Conservation (phyloP, 2,113 vertebrate genomes). For the Vimba vimba region DNA sequence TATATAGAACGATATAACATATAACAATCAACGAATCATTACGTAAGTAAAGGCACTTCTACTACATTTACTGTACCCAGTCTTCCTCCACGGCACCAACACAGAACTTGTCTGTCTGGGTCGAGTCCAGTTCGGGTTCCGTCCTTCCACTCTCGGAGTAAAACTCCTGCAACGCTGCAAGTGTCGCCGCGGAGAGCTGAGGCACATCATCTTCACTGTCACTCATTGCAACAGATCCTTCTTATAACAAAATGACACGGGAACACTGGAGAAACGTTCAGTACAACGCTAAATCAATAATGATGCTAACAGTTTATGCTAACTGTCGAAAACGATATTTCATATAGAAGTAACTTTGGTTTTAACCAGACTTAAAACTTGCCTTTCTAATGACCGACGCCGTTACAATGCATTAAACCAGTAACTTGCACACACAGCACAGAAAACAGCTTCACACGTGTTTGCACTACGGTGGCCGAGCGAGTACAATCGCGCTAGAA, state of each 20-base stretch:
- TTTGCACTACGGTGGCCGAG: conserved; percentile 14
- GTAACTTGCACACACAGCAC: not conserved
- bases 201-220: conserved; percentile 83
- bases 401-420: not conserved
- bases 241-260: not conserved
- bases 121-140: conserved; percentile 34
- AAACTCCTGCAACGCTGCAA: conserved; percentile 92
- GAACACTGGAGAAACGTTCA: not conserved
- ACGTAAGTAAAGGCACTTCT: not conserved
- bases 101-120: conserved; percentile 69
- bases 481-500: not conserved
- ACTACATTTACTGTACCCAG: conserved; percentile 79
- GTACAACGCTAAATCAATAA: not conserved
- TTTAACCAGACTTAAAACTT: not conserved
- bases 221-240: conserved; percentile 71
- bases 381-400: not conserved
- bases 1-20: not conserved
- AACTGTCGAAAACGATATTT: not conserved
- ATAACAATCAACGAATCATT: not conserved
- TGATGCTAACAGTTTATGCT: not conserved
- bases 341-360: not conserved
- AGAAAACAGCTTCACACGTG: conserved; percentile 22
- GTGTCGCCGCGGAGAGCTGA: conserved; percentile 81
- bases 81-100: conserved; percentile 88
- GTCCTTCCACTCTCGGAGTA: conserved; percentile 78